A percentile compares a stretch with the other conserved stretches of the same genome.
Conservation (phyloP, 2,888 invertebrate genomes). For the Archips crataeganus region DNA sequence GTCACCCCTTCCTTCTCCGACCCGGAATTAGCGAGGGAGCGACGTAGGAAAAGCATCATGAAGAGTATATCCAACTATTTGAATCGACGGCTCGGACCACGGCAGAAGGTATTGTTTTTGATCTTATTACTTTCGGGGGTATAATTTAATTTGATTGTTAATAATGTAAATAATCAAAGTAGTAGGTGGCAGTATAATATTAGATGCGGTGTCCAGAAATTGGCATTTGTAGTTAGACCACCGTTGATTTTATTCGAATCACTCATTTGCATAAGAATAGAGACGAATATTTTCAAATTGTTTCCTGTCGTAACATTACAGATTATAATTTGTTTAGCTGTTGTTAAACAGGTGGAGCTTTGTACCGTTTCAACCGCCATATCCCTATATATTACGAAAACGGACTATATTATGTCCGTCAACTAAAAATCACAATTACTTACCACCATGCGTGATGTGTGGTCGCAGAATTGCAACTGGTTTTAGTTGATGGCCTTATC, state of each 20-base stretch:
- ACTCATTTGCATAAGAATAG: conserved; percentile 14
- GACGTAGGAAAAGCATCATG: conserved; percentile 92
- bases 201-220: conserved; percentile 58
- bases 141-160: conserved; percentile 17
- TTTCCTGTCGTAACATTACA: no score
- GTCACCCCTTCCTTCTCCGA: conserved; percentile 84
- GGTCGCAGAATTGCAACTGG: no score
- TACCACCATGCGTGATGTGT: no score
- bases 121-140: background rate
- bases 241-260: background rate
- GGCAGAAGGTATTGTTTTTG: conserved; percentile 81
- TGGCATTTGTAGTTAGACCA: conserved; percentile 45
- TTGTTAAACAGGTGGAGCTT: no score
- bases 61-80: conserved; percentile 94
- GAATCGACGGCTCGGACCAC: conserved; percentile 89
- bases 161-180: conserved; percentile 38
- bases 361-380: no score
- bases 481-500: no score
- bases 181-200: conserved; percentile 37
- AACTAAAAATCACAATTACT: no score
- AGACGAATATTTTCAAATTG: background rate
- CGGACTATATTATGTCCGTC: no score
- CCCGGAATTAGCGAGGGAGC: conserved; percentile 85
- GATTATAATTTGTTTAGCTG: no score
- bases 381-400: no score